Evolutionary conservation across 2,888 invertebrate genomes (phyloP).

Genomic region (Torymus aiolomorphi): DNA sequence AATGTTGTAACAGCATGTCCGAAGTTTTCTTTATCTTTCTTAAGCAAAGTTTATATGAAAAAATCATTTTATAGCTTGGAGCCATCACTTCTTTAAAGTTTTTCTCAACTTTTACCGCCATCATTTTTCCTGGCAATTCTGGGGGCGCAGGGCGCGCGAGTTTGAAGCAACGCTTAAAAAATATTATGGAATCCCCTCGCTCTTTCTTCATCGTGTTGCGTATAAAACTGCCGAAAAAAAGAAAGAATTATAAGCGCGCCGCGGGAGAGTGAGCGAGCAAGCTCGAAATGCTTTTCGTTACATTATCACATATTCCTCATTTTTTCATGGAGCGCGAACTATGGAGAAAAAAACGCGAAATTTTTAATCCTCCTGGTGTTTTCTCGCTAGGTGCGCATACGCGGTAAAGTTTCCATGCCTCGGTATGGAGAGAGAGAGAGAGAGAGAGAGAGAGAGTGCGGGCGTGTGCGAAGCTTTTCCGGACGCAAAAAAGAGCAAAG

Average conservation of each 20-base stretch:
- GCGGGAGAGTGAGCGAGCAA: constrained; percentile 7
- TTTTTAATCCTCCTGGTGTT: constrained; percentile 40
- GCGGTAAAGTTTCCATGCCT: constrained; percentile 28
- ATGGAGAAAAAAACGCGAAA: constrained; percentile 14
- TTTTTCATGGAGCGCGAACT: background rate
- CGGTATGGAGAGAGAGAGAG: background rate
- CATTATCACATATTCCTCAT: constrained; percentile 30
- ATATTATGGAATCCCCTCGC: background rate
- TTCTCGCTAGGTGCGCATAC: constrained; percentile 25
- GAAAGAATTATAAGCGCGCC: background rate
- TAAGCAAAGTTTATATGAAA: constrained; percentile 6
- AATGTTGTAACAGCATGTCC: too few relatives aligned
- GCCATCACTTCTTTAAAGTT: constrained; percentile 13
- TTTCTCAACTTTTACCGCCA: constrained; percentile 17
- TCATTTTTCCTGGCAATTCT: background rate
- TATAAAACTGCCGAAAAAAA: constrained; percentile 1
- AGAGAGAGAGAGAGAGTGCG: too few relatives aligned
- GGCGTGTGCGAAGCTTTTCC: background rate
- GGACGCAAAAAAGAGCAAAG: background rate
- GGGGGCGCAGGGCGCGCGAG: background rate
- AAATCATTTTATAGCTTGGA: constrained; percentile 11
- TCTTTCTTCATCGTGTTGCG: background rate
- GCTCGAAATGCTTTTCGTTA: constrained; percentile 22
- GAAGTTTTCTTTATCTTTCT: too few relatives aligned
- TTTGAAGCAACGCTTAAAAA: constrained; percentile 21